phyloP scores from a whole-genome alignment of 2,113 vertebrate genomes.

The Megaptera novaeangliae region DNA sequence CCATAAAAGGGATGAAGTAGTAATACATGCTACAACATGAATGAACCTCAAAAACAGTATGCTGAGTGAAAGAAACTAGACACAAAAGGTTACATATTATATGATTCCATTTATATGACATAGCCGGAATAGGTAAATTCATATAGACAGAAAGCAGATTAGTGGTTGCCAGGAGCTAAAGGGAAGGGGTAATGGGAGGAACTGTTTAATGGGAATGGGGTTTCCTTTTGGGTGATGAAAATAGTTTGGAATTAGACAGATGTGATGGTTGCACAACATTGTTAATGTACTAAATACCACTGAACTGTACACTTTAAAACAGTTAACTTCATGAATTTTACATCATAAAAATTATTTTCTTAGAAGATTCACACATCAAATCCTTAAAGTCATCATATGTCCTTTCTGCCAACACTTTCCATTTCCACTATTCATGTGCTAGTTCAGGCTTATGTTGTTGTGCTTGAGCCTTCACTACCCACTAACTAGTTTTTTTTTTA shows the following conservation, averaged over 20 bases:
- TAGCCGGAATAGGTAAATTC: background rate
- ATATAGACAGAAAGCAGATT: background rate
- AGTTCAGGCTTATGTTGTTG: background rate
- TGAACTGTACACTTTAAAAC: background rate
- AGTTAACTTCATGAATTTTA: background rate
- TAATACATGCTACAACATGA: background rate
- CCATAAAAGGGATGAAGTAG: background rate
- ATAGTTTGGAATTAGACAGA: background rate
- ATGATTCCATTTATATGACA: background rate
- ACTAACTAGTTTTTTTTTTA: background rate
- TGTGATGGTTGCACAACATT: background rate
- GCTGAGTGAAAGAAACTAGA: background rate
- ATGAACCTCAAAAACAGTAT: background rate
- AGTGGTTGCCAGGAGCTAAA: background rate
- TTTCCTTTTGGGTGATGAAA: background rate
- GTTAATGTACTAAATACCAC: background rate
- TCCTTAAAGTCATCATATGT: background rate
- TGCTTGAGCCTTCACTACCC: background rate
- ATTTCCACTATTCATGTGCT: background rate
- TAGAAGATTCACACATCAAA: background rate
- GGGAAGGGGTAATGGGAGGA: background rate
- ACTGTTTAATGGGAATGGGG: background rate
- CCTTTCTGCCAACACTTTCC: background rate
- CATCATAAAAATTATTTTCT: background rate
- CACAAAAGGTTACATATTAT: background rate